Evolutionary conservation across 2,797 vertebrate species (phyloP), one percentile per base, ranked within the genome.

Genomic region (Neosalanx taihuensis): DNA sequence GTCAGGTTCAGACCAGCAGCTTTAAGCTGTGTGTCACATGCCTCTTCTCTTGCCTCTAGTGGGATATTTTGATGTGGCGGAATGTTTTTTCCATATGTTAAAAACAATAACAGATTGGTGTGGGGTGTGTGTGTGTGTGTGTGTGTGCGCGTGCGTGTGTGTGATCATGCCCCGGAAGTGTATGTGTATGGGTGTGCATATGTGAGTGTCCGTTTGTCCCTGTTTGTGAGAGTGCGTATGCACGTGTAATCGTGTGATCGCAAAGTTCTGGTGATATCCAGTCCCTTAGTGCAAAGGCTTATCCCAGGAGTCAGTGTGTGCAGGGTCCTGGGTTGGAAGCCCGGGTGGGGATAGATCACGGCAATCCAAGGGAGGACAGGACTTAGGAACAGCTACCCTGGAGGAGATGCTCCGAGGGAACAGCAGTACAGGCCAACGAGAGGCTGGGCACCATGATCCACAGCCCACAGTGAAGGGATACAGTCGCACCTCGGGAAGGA

Each of bases 341-440:
- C 23, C 23, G 23, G 23, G 23, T 26, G 23, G 23, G 23, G 23
- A 26, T 26, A 53, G 82, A 82, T 82, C 71, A 61, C 30, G 0
- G 0, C 77, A 86, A 89, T 89, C 83, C 88, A 87, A 90, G 89
- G 67, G 29, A 41, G 18, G 46, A 29, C 46, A 4, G 26, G 6
- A 23, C 10, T 62, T 66, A 62, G 67, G 81, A 76, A 84, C 65
- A 78, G 61, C 62, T 18, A 35, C 69, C 87, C 88, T 81, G 35
- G 67, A 85, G 87, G 88, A 88, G 80, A 83, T 79, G 75, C 67
- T 79, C 79, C 80, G 79, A 76, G 65, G 7, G 13, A 23, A 72
- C 74, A 46, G 78, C 77, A 35, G 65, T 64, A 79, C 73, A 71
- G 70, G 20, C 60, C 70, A 84, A 76, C 6, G 13, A 53, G 51